Evolutionary conservation across 2,888 invertebrate genomes (phyloP).

Genomic region (Molorchus minor): DNA sequence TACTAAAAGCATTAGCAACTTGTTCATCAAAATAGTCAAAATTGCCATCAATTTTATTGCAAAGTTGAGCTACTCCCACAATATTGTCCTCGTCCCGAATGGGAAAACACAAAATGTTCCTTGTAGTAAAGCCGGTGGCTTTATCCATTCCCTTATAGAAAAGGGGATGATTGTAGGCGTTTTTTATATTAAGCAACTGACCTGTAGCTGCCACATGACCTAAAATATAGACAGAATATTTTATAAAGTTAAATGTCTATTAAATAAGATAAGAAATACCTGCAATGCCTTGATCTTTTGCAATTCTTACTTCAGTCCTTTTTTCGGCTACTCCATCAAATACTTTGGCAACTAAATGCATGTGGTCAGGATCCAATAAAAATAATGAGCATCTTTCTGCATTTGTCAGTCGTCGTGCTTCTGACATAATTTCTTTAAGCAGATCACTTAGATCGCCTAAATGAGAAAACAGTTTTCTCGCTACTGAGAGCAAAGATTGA

Average conservation of each 20-base stretch:
- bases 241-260: no score
- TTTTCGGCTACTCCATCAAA: slow-evolving; percentile 69
- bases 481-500: slow-evolving; percentile 73
- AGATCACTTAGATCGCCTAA: slow-evolving; percentile 76
- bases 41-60: slow-evolving; percentile 78
- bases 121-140: slow-evolving; percentile 76
- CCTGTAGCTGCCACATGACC: slow-evolving; percentile 82
- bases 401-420: slow-evolving; percentile 76
- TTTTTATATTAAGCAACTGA: slow-evolving; percentile 75
- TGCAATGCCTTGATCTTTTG: slow-evolving; percentile 64
- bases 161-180: slow-evolving; percentile 77
- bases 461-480: slow-evolving; percentile 76
- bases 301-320: slow-evolving; percentile 65
- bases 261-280: no score
- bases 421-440: slow-evolving; percentile 77
- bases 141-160: slow-evolving; percentile 80
- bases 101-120: slow-evolving; percentile 85
- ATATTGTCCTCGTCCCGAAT: slow-evolving; percentile 76
- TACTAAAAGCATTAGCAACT: slow-evolving; percentile 78
- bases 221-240: no score
- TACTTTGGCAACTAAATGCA: slow-evolving; percentile 79
- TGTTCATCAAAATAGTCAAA: slow-evolving; percentile 83
- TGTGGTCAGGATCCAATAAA: slow-evolving; percentile 77
- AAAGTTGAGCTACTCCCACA: slow-evolving; percentile 78
- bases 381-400: slow-evolving; percentile 83